Conservation (phyloP, 2,113 vertebrate genomes). For the Vireo altiloquus region DNA sequence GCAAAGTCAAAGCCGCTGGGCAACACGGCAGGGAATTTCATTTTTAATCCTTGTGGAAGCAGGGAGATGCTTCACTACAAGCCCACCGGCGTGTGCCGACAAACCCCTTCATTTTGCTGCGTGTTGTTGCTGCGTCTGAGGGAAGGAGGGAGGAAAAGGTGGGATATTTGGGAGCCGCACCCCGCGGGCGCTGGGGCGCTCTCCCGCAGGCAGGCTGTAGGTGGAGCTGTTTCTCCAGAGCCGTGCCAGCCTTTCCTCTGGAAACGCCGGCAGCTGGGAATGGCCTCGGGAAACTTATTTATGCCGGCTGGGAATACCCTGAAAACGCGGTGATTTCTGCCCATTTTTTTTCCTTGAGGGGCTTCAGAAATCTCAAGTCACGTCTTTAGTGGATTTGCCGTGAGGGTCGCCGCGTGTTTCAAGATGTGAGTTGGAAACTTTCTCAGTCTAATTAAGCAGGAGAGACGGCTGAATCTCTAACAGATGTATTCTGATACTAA, state of each 20-base stretch:
- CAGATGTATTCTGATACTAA: neutral
- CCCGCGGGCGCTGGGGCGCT: neutral
- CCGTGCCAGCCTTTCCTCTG: neutral
- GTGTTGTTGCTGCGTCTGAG: neutral
- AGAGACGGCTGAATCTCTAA: neutral
- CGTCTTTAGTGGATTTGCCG: neutral
- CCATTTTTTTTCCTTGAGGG: neutral
- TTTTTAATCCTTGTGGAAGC: neutral
- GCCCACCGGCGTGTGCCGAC: neutral
- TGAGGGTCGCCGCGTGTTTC: neutral
- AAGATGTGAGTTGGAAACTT: neutral
- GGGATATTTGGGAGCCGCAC: neutral
- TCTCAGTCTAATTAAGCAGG: neutral
- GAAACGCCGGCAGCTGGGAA: neutral
- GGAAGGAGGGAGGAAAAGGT: accelerated
- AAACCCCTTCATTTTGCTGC: neutral
- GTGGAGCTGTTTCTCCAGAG: conserved; percentile 12
- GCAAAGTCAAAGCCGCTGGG: neutral
- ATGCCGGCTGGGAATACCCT: neutral
- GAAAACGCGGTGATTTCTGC: neutral
- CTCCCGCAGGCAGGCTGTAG: neutral
- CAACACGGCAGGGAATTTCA: neutral
- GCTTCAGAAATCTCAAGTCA: neutral
- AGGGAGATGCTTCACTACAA: neutral
- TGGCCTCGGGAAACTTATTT: neutral